These are phyloP conservation scores for Drosophila merina DNA, from an alignment of 2,888 invertebrate species.

Conservation along the genomic window DNA sequence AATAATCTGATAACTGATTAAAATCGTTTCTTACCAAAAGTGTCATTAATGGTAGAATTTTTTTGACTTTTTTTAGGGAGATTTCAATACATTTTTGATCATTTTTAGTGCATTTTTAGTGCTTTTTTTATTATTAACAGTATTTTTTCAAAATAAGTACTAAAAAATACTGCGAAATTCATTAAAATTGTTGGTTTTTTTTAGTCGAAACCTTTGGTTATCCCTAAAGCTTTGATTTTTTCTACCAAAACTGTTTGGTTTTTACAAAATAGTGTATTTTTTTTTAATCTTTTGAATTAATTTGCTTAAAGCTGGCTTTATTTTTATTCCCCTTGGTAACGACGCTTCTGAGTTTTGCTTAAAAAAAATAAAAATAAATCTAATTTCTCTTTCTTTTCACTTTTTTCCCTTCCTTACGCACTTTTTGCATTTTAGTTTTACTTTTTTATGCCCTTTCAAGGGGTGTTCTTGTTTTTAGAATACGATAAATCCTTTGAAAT, in stretches of 20 bases:
- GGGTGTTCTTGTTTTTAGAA: no score
- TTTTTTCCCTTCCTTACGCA: constrained; percentile 55
- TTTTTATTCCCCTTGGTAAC: not conserved
- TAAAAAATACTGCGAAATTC: no score
- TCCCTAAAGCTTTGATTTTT: no score
- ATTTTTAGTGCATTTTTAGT: not conserved
- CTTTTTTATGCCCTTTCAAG: constrained; percentile 36
- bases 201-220: no score
- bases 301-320: no score
- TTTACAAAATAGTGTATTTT: no score
- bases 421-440: constrained; percentile 39
- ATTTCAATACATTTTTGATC: not conserved
- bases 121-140: no score
- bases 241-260: no score
- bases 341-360: not conserved
- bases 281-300: no score
- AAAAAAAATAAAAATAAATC: not conserved
- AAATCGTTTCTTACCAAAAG: not conserved
- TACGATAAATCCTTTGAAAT: no score
- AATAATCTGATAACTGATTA: constrained; percentile 2
- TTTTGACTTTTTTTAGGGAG: not conserved
- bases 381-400: constrained; percentile 7
- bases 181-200: no score
- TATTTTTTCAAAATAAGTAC: no score
- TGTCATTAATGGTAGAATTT: not conserved